Conservation (phyloP, 2,888 invertebrate genomes). For the Lathronympha strigana region DNA sequence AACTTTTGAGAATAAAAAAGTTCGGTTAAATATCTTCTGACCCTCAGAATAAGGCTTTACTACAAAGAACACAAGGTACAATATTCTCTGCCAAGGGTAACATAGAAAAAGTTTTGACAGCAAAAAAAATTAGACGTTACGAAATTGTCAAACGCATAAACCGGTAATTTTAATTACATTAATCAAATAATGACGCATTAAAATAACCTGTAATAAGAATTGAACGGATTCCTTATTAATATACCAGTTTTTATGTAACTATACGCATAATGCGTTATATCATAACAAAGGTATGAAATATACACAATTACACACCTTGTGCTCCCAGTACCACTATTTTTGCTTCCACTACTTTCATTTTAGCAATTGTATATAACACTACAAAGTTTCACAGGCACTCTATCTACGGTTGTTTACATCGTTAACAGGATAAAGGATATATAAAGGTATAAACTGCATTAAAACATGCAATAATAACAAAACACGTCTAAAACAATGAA, state of each 20-base stretch:
- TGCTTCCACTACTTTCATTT: constrained; percentile 91
- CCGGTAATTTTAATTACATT: constrained; percentile 11
- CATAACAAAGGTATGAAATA: constrained; percentile 35
- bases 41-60: not conserved
- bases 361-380: constrained; percentile 41
- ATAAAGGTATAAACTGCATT: constrained; percentile 9
- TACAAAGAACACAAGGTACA: not conserved
- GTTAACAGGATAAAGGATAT: constrained; percentile 18
- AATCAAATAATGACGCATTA: constrained; percentile 7
- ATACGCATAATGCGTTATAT: constrained; percentile 39
- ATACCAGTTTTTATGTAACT: constrained; percentile 37
- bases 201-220: not conserved
- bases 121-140: constrained; percentile 11
- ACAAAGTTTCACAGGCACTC: constrained; percentile 14
- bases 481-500: not conserved
- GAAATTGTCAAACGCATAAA: not conserved
- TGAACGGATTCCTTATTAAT: not conserved
- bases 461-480: constrained; percentile 30
- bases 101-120: constrained; percentile 20
- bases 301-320: constrained; percentile 89
- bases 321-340: constrained; percentile 94
- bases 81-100: not conserved
- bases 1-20: no score
- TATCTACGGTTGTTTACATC: constrained; percentile 27
- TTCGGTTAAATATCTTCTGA: no score